Evolutionary conservation across 2,797 vertebrate species (phyloP), one percentile per base, ranked within the genome.

Genomic region (Rhinatrema bivittatum): DNA sequence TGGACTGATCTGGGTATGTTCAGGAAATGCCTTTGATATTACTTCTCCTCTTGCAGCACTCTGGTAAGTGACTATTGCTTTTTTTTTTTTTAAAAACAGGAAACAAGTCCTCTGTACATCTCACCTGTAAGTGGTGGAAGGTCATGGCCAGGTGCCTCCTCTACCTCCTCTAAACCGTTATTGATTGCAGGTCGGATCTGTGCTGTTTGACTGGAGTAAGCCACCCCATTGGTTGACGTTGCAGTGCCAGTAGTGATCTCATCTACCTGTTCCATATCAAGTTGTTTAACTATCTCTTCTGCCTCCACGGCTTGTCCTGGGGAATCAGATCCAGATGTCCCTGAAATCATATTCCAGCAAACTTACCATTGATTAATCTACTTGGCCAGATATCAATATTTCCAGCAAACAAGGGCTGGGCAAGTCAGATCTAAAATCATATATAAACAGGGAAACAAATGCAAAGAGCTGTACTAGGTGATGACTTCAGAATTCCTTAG

Each of bases 221-320:
- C 76, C 20, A 81, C 79, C 32, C 79, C 84, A n/a, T 78, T 85
- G 45, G 82, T 58, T n/a, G 65, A 84, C 0, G 81, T 83, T 11
- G 82, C 84, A 5, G 88, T 92, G 64, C 87, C 91, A 46, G 88
- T 91, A 31, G 90, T 85, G 2, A 79, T 90, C 76, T 96, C 95
- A 24, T 90, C 91, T 17, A 88, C 86, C 64, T 94, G 90, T 43
- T 97, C 95, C 71, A 97, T 88, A 46, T 98, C 95, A 57, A 97
- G 85, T 73, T 98, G 93, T 56, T 94, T 97, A 27, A 97, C 92
- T 24, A 97, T 92, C 57, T 98, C 94, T 66, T 98, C 95, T 0
- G 94, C 95, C 42, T 98, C 94, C 55, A 95, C 56, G 0, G 90
- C 89, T 74, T 97, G 94, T 35, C 91, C 94, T 6, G 94, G 91